These are phyloP conservation scores for Styela plicata DNA, from an alignment of 23 tunicate genomes.

Conservation along the genomic window DNA sequence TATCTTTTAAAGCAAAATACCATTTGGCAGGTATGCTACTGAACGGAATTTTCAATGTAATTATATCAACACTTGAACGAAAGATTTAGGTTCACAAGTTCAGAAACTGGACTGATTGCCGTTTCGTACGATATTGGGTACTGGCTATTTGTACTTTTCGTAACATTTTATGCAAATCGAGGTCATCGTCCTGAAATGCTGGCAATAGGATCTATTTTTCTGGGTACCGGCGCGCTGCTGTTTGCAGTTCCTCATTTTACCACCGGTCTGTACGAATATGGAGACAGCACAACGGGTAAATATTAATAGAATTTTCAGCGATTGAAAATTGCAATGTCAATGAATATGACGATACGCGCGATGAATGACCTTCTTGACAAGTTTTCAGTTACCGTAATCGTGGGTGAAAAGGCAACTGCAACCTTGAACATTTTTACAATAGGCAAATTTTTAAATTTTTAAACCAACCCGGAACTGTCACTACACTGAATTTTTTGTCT, in stretches of 20 bases:
- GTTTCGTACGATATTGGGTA: slow-evolving; percentile 94
- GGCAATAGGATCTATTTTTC: slow-evolving; percentile 49
- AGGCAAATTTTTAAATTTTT: too few species aligned
- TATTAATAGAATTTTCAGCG: not conserved
- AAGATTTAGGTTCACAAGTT: slow-evolving; percentile 78
- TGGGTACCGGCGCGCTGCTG: slow-evolving; percentile 69
- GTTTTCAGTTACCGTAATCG: too few species aligned
- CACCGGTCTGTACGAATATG: slow-evolving; percentile 46
- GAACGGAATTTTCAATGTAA: slow-evolving; percentile 93
- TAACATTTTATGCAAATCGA: slow-evolving; percentile 57
- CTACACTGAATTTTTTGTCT: too few species aligned
- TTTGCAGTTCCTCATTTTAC: slow-evolving; percentile 91
- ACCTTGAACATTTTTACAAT: too few species aligned
- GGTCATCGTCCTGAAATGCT: slow-evolving; percentile 63
- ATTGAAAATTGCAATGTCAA: not conserved
- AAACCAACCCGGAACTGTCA: too few species aligned
- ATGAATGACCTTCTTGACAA: too few species aligned
- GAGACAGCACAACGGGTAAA: slow-evolving; percentile 39
- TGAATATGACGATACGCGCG: too few species aligned
- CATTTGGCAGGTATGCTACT: slow-evolving; percentile 92
- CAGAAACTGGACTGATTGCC: slow-evolving; percentile 84
- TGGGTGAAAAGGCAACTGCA: too few species aligned
- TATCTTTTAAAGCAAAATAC: too few species aligned
- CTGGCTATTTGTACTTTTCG: slow-evolving; percentile 69
- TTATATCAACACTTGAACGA: slow-evolving; percentile 85